phyloP scores from a whole-genome alignment of 1,140 invertebrate species.

The Pogonognathellus flavescens region DNA sequence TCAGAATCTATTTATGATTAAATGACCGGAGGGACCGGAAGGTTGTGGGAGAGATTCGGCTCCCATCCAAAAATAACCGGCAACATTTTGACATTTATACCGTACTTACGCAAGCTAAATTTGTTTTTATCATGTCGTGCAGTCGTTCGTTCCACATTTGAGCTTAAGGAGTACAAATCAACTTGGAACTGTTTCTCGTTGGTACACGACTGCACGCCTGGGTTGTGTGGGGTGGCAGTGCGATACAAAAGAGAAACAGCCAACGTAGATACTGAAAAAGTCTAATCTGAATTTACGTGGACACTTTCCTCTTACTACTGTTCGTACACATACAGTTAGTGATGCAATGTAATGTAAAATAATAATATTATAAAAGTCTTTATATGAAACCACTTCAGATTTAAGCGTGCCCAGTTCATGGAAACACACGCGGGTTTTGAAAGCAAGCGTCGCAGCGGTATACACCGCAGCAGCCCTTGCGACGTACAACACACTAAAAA shows the following conservation, averaged over 20 bases:
- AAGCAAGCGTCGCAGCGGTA: no score
- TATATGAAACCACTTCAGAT: conserved; percentile 7
- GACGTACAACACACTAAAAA: no score
- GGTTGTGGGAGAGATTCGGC: conserved; percentile 20
- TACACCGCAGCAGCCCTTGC: no score
- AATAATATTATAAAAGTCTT: conserved; percentile 5
- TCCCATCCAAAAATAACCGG: conserved; percentile 31
- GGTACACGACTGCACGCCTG: not conserved
- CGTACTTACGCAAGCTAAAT: conserved; percentile 44
- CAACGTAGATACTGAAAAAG: conserved; percentile 27
- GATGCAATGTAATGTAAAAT: not conserved
- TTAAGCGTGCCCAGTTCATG: not conserved
- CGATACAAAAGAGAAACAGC: not conserved
- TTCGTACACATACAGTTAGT: not conserved
- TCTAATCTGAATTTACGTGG: conserved; percentile 50
- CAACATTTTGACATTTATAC: conserved; percentile 50
- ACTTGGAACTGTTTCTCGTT: not conserved
- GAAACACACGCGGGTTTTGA: no score
- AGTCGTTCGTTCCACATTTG: conserved; percentile 48
- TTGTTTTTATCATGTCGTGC: conserved; percentile 50
- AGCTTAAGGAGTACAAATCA: conserved; percentile 31
- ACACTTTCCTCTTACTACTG: conserved; percentile 12
- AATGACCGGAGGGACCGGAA: conserved; percentile 32
- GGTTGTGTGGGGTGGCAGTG: not conserved
- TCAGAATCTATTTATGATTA: conserved; percentile 39